phyloP scores from a whole-genome alignment of 2,888 invertebrate genomes.

The Aspidiotus rigidus region DNA sequence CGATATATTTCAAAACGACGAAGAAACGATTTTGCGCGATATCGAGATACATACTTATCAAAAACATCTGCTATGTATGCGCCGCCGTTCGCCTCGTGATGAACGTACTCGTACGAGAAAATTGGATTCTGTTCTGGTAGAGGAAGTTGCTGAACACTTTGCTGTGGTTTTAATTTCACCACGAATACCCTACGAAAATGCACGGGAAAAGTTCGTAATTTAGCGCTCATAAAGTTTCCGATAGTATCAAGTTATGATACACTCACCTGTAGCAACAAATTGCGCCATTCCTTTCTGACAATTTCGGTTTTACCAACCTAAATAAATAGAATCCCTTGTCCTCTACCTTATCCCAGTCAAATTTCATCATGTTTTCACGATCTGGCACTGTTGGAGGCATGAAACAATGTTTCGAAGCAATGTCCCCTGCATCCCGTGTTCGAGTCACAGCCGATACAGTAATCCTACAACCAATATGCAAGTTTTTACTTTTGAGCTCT shows the following conservation, averaged over 20 bases:
- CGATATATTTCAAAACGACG: not conserved
- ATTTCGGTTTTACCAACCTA: constrained; percentile 62
- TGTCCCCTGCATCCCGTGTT: constrained; percentile 61
- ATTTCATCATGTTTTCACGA: constrained; percentile 47
- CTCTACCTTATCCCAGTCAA: constrained; percentile 45
- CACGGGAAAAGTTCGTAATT: too few species aligned
- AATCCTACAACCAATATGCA: constrained; percentile 38
- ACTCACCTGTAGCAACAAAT: constrained; percentile 69
- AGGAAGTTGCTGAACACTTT: constrained; percentile 55
- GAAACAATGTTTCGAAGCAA: constrained; percentile 54
- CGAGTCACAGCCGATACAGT: constrained; percentile 65
- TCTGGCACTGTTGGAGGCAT: constrained; percentile 66
- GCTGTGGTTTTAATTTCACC: constrained; percentile 56
- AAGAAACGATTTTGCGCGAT: not conserved
- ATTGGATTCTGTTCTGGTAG: constrained; percentile 60
- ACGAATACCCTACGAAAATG: constrained; percentile 55
- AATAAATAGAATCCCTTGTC: constrained; percentile 60
- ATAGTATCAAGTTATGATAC: not conserved
- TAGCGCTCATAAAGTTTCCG: too few species aligned
- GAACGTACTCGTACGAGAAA: constrained; percentile 63
- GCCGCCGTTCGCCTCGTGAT: constrained; percentile 56
- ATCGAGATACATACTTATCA: constrained; percentile 50
- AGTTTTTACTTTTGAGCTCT: not conserved
- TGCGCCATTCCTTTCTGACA: constrained; percentile 75
- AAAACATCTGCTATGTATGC: constrained; percentile 81